Base-by-base conservation (phyloP, 30 jellyfish, hydroid and myxozoan species). In the Hydractinia echinata region DNA sequence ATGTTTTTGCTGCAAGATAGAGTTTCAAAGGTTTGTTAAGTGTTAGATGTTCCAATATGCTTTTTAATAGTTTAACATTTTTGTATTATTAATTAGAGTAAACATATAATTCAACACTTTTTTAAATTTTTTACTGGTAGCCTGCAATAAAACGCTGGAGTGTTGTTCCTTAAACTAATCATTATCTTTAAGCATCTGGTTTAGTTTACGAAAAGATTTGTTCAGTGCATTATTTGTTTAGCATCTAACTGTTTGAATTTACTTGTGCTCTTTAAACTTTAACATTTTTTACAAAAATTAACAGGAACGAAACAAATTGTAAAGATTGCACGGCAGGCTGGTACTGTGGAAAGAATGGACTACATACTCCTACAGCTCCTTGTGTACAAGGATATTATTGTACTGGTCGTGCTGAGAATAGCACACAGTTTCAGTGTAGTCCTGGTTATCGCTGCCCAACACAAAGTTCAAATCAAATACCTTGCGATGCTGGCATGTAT, bases 301-400 rank as follows among this genome's bases (percentile, higher is more conserved):
- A 30, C 18, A 64, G 74, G 39, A 64, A 64, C 39, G 39, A 64
- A 13, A 64, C 74, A 64, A 95, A 93, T 74, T 93, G 99, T 62
- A 88, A 87, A 73, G 61, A 86, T 19, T 93, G 99, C 82, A 56
- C 96, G 21, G 91, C 99, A 21, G 99, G 99, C 61, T 77, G 83
- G 88, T 93, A 79, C 86, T 93, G 99, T 76, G 94, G 88, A 49
- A 95, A 88, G 72, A 72, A 79, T 13, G 95, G 96, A 30, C 79
- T 88, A 20, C 78, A 87, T 54, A 88, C 56, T 55, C 99, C 99
- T 7, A 66, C 89, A 18, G 87, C 82, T 44, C 77, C 58, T 44
- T 93, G 99, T 72, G 39, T 53, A 14, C 95, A 85, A 80, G 99
- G 99, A 68, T 87, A 87, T 70, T 87, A 87, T 69, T 93, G 99